Evolutionary conservation across 2,888 invertebrate genomes (phyloP).

Genomic region (Acanthosepion lycidas): DNA sequence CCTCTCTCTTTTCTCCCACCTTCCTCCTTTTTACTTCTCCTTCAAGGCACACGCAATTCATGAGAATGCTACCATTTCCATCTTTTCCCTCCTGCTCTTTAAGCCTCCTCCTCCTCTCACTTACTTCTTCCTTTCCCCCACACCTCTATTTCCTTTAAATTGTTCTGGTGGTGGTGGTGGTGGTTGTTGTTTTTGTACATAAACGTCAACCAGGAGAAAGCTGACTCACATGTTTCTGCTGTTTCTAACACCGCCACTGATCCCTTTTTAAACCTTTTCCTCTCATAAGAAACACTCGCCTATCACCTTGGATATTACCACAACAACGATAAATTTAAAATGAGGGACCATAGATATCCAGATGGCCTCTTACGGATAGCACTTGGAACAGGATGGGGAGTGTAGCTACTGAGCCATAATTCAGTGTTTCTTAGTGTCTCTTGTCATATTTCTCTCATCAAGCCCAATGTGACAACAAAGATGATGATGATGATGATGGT

Average conservation of each 20-base stretch:
- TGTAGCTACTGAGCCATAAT: neutral
- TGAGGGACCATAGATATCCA: neutral
- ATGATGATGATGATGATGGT: neutral
- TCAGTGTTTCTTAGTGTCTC: neutral
- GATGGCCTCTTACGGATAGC: neutral
- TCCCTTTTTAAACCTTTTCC: neutral
- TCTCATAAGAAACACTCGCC: neutral
- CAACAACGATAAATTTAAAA: neutral
- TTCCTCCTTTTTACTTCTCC: neutral
- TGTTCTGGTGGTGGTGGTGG: neutral
- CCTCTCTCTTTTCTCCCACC: neutral
- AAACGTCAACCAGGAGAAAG: neutral
- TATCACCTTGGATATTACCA: conserved; percentile 8
- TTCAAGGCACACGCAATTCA: neutral
- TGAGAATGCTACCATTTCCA: neutral
- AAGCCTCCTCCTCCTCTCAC: too few species aligned
- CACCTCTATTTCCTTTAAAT: neutral
- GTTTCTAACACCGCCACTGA: neutral
- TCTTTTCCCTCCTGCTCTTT: neutral
- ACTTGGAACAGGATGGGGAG: too few species aligned
- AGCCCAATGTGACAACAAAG: neutral
- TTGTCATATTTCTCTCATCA: neutral
- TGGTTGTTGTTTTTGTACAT: neutral
- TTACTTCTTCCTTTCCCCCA: neutral
- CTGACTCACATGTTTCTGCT: neutral